A percentile compares a stretch with the other conserved stretches of the same genome.
Evolutionary conservation across 2,888 invertebrate species (phyloP).

Genomic region (Caenorhabditis sp.): DNA sequence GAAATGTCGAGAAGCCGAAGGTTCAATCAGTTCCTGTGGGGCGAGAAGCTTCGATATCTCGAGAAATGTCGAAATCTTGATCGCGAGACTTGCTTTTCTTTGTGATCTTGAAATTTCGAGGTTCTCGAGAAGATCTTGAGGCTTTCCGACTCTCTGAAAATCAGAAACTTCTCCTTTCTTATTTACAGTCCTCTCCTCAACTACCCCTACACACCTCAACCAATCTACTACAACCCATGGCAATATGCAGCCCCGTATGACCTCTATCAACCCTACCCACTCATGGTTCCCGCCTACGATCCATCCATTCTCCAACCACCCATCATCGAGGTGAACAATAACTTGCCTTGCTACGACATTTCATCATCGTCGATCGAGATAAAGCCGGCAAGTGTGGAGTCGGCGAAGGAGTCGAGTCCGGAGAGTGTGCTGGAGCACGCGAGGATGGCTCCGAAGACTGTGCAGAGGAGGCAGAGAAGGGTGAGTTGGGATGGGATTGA

Average conservation of each 20-base stretch:
- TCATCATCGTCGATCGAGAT: background rate
- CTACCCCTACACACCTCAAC: conserved; percentile 16
- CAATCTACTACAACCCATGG: conserved; percentile 25
- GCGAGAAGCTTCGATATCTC: too few relatives aligned
- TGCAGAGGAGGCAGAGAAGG: background rate
- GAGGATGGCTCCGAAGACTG: background rate
- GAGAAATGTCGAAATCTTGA: too few relatives aligned
- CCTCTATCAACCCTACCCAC: conserved; percentile 6
- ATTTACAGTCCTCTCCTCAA: conserved; percentile 21
- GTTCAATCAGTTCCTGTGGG: too few relatives aligned
- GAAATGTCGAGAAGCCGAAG: too few relatives aligned
- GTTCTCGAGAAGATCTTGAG: too few relatives aligned
- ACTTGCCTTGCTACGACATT: background rate
- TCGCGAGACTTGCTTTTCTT: too few relatives aligned
- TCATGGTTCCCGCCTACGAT: background rate
- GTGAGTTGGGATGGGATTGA: background rate
- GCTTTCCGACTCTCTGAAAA: too few relatives aligned
- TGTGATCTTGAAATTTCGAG: too few relatives aligned
- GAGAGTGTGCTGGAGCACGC: background rate
- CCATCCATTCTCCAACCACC: background rate
- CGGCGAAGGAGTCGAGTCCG: background rate
- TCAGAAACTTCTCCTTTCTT: too few relatives aligned
- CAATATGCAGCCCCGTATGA: conserved; percentile 2
- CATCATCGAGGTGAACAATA: background rate
- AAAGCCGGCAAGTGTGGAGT: background rate